A percentile compares a stretch with the other conserved stretches of the same genome.
Conservation (phyloP, 2,113 vertebrate genomes). For the Spilogale gracilis region DNA sequence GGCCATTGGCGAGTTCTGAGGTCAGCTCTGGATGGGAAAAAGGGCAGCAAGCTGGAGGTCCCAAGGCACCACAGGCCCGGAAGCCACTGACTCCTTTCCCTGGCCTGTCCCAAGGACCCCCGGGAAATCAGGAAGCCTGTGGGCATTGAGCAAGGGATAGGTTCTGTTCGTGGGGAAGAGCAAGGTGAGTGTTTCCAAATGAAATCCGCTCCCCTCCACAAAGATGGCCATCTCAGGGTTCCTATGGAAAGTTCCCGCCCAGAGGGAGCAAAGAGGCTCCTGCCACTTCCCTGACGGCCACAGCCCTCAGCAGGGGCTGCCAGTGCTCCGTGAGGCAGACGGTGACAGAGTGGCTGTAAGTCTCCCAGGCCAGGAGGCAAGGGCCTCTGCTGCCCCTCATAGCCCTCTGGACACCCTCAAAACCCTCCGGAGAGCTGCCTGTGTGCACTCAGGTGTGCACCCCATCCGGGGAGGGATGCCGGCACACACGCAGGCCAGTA, state of each 20-base stretch:
- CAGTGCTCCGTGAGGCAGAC: not conserved
- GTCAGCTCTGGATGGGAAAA: not conserved
- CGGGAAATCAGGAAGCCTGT: not conserved
- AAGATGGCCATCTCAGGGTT: not conserved
- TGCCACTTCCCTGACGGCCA: not conserved
- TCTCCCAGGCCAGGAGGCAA: accelerated
- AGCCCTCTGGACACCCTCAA: not conserved
- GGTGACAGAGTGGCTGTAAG: not conserved
- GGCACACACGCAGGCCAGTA: not conserved
- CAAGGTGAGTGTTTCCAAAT: not conserved
- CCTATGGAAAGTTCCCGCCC: not conserved
- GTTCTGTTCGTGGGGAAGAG: not conserved
- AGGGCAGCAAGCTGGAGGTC: too few relatives aligned
- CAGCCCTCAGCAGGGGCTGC: not conserved
- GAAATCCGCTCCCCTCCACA: accelerated
- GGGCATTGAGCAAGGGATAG: not conserved
- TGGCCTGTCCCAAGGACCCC: not conserved
- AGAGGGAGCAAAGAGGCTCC: not conserved
- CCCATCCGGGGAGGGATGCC: accelerated
- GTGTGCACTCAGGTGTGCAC: accelerated
- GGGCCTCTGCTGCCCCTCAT: too few relatives aligned
- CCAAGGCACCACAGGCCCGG: accelerated
- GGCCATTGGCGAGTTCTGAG: not conserved
- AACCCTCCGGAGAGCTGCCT: too few relatives aligned
- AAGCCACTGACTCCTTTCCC: not conserved